phyloP scores from a whole-genome alignment of 2,797 vertebrate genomes.

The Tangara arthus region DNA sequence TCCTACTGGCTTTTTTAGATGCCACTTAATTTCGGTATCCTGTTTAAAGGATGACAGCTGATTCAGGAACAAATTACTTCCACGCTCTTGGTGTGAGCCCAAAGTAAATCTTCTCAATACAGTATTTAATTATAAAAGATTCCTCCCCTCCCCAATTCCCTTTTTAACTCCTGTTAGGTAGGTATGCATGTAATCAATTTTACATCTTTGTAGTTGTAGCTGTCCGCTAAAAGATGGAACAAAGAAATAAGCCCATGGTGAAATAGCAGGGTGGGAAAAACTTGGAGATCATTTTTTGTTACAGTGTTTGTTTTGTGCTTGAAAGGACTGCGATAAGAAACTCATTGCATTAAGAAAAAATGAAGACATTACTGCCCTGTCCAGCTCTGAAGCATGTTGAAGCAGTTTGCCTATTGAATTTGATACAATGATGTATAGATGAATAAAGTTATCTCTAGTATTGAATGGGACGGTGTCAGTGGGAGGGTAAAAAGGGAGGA shows the following conservation, averaged over 20 bases:
- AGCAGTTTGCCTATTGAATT: constrained; percentile 93
- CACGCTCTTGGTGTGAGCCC: neutral
- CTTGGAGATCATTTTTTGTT: constrained; percentile 63
- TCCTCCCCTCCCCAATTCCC: neutral
- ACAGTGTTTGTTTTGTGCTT: constrained; percentile 72
- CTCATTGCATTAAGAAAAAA: constrained; percentile 73
- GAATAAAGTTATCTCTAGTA: constrained; percentile 99
- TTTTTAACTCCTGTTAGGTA: neutral
- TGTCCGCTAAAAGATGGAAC: neutral
- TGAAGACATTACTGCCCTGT: constrained; percentile 89
- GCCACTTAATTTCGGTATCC: neutral
- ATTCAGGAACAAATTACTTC: constrained; percentile 4
- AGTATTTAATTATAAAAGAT: constrained; percentile 24
- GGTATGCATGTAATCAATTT: constrained; percentile 17
- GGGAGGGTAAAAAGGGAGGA: constrained; percentile 90
- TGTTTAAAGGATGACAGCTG: neutral
- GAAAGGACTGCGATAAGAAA: constrained; percentile 68
- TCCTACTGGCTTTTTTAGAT: neutral
- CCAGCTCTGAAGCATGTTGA: constrained; percentile 81
- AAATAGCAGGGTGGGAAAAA: constrained; percentile 53
- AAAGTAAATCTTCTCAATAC: neutral
- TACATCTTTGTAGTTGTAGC: neutral
- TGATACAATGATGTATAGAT: constrained; percentile 99
- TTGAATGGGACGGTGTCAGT: constrained; percentile 96
- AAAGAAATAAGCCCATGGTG: constrained; percentile 14